phyloP scores from a whole-genome alignment of 2,113 vertebrate genomes.

The Gallinago jamesoni region DNA sequence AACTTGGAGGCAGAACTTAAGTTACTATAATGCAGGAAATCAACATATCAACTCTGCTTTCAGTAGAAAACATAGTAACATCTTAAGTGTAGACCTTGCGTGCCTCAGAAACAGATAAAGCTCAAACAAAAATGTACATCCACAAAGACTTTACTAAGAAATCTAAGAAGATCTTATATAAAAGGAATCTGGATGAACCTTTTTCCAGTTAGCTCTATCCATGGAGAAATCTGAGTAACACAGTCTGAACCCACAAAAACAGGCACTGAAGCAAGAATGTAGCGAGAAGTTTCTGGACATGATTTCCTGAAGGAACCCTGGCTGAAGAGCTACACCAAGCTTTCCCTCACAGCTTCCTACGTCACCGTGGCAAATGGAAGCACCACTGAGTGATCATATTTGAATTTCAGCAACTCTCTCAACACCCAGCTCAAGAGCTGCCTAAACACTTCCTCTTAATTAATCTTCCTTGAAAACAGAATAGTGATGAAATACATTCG shows the following conservation, averaged over 20 bases:
- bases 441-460: background rate
- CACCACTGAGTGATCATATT: background rate
- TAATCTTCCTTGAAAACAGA: background rate
- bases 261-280: background rate
- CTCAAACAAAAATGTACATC: background rate
- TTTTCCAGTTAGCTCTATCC: background rate
- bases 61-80: background rate
- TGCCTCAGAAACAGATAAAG: background rate
- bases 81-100: background rate
- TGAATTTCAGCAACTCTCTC: background rate
- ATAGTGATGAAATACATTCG: background rate
- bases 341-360: background rate
- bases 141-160: background rate
- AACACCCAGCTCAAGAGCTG: background rate
- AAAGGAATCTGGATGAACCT: background rate
- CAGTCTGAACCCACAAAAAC: background rate
- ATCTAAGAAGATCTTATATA: background rate
- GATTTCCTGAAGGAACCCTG: background rate
- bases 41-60: background rate
- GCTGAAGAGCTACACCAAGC: background rate
- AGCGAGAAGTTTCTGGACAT: background rate
- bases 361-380: background rate
- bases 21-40: background rate
- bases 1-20: background rate
- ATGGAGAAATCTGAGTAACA: background rate